Evolutionary conservation across 2,797 vertebrate species (phyloP), one percentile per base, ranked within the genome.

Genomic region (Glossophaga mutica): DNA sequence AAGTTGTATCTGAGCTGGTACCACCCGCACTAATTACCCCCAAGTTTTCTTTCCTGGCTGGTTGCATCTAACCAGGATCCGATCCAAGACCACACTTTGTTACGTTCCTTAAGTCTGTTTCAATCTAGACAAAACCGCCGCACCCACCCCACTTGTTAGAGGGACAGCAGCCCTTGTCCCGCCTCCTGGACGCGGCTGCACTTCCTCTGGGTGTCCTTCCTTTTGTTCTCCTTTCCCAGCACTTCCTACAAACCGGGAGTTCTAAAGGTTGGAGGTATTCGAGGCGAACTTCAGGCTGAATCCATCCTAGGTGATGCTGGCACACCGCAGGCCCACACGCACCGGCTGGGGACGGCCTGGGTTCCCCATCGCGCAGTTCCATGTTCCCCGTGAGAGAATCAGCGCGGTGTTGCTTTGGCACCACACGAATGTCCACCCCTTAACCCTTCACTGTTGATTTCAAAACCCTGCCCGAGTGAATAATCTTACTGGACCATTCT

Each of bases 331-430:
- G 1, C 6, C 8, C 2, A n/a, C 55, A 24, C 16, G 2, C 52
- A 0, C 42, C 26, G 57, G 48, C 5, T 4, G 2, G 22, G 29
- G 21, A 26, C 65, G 15, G 82, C 32, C 46, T 16, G n/a, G 29
- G 2, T 42, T 39, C 70, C 52, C 29, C 50, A 5, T 12, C 9
- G 16, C 2, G 0, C 4, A 1, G 26, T 22, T 11, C 0, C 18
- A 1, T 57, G 71, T 73, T 68, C 55, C 83, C 79, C 46, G 22
- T 2, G 62, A 22, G 29, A 76, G 70, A 55, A 46, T 3, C 76
- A 14, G 19, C 14, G 14, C 12, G 7, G 21, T 8, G 16, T 62
- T 2, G 52, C 73, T 29, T 32, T 42, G 39, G 85, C n/a, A 83
- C 46, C 22, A 4, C 3, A 22, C 16, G 12, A 22, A 6, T 68